These are phyloP conservation scores for Laterallus jamaicensis DNA, from an alignment of 2,113 vertebrate species.

Conservation along the genomic window DNA sequence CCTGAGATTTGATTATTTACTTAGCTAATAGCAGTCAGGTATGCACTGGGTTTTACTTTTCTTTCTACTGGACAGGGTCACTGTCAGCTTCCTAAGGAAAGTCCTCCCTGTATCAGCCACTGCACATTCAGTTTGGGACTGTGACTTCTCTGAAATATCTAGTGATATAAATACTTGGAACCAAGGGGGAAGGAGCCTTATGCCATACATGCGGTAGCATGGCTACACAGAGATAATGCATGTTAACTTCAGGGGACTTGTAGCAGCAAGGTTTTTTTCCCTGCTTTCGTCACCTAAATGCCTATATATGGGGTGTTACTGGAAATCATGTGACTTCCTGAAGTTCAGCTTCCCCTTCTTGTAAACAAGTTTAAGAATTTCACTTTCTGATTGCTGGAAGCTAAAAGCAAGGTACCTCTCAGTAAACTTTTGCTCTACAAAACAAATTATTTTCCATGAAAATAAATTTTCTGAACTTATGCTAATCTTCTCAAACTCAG, in stretches of 20 bases:
- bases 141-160: conserved; percentile 11
- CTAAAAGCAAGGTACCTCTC: not conserved
- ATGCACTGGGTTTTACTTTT: not conserved
- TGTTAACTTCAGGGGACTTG: not conserved
- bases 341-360: not conserved
- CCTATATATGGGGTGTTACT: not conserved
- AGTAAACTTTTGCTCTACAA: not conserved
- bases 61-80: not conserved
- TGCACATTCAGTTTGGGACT: not conserved
- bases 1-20: not conserved
- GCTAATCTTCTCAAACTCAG: not conserved
- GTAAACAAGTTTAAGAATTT: not conserved
- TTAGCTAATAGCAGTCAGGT: not conserved
- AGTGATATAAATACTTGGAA: conserved; percentile 43
- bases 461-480: not conserved
- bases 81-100: not conserved
- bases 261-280: not conserved
- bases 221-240: conserved; percentile 38
- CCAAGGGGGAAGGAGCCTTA: not conserved
- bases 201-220: not conserved
- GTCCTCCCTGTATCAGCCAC: not conserved
- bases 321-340: conserved; percentile 34
- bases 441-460: not conserved
- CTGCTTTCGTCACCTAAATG: not conserved
- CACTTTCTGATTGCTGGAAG: conserved; percentile 8